A percentile compares a stretch with the other conserved stretches of the same genome.
Conservation (phyloP, 1,140 invertebrate genomes). For the Drosophila guanche region DNA sequence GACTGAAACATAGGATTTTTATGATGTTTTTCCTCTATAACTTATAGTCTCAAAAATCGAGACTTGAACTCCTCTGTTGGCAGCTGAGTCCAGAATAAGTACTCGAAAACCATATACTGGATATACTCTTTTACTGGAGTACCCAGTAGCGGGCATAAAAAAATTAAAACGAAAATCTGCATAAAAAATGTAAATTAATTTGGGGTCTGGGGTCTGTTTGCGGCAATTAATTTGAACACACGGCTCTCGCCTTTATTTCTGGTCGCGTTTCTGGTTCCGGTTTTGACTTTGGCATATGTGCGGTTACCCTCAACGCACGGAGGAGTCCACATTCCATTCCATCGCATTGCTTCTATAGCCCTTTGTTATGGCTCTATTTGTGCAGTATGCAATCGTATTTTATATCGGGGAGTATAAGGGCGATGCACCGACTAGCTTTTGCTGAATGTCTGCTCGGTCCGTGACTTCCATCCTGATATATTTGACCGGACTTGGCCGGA, state of each 20-base stretch:
- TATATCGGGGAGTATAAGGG: slow-evolving; percentile 1
- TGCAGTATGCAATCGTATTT: slow-evolving; percentile 23
- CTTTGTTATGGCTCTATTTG: slow-evolving; percentile 20
- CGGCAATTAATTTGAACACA: slow-evolving; percentile 80
- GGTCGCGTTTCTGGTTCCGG: slow-evolving; percentile 24
- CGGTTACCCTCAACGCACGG: slow-evolving; percentile 53
- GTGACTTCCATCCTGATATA: slow-evolving; percentile 70
- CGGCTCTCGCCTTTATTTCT: slow-evolving; percentile 46
- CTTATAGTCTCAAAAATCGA: no score
- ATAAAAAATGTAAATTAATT: slow-evolving; percentile 53
- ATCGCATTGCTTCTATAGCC: background rate
- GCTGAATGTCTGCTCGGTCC: slow-evolving; percentile 18
- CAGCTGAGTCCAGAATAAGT: no score
- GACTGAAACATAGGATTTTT: no score
- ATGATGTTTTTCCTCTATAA: no score
- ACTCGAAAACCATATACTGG: no score
- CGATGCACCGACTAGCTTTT: background rate
- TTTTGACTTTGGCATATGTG: slow-evolving; percentile 74
- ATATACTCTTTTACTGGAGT: no score
- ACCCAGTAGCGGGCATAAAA: slow-evolving; percentile 12
- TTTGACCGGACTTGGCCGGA: slow-evolving; percentile 42
- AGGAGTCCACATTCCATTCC: background rate
- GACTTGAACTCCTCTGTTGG: no score
- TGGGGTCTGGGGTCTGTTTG: slow-evolving; percentile 59
- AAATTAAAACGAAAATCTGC: background rate